Base-by-base conservation (phyloP, 1,140 invertebrate genomes). In the Anastatus disparis region DNA sequence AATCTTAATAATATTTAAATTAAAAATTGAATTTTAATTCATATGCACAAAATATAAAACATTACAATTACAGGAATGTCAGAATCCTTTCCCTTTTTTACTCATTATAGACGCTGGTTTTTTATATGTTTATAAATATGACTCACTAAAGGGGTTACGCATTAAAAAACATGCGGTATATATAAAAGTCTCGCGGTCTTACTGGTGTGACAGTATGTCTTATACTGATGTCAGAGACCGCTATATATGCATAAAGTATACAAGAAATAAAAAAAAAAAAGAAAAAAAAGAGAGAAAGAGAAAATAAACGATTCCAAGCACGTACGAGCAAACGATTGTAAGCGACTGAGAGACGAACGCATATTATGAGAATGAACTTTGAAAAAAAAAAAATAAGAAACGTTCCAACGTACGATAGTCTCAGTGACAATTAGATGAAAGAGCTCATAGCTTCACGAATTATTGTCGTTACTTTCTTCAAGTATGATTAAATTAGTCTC, bases 121-220 rank as follows among this genome's bases (percentile, higher is more conserved):
- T n/a, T n/a, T 42, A 55, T 40, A 42, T 42, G 65, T 59, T 67
- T 67, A 59, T 67, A 59, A 67, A 59, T 67, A 35, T 68, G 42
- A 68, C 42, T 68, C 55, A 67, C 40, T 20, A n/a, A n/a, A n/a
- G n/a, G n/a, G n/a, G n/a, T n/a, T n/a, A n/a, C n/a, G n/a, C n/a
- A n/a, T n/a, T n/a, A n/a, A n/a, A n/a, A n/a, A n/a, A n/a, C n/a
- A n/a, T n/a, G n/a, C n/a, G n/a, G n/a, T n/a, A n/a, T n/a, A n/a
- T n/a, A n/a, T n/a, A n/a, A n/a, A n/a, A n/a, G n/a, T n/a, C n/a
- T n/a, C n/a, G n/a, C n/a, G n/a, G n/a, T n/a, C n/a, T n/a, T n/a
- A n/a, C n/a, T n/a, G n/a, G n/a, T n/a, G n/a, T n/a, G n/a, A n/a
- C n/a, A n/a, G n/a, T n/a, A n/a, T n/a, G n/a, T 20, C 8, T 26